Conservation (phyloP, 2,113 vertebrate species). For the Ictidomys tridecemlineatus region DNA sequence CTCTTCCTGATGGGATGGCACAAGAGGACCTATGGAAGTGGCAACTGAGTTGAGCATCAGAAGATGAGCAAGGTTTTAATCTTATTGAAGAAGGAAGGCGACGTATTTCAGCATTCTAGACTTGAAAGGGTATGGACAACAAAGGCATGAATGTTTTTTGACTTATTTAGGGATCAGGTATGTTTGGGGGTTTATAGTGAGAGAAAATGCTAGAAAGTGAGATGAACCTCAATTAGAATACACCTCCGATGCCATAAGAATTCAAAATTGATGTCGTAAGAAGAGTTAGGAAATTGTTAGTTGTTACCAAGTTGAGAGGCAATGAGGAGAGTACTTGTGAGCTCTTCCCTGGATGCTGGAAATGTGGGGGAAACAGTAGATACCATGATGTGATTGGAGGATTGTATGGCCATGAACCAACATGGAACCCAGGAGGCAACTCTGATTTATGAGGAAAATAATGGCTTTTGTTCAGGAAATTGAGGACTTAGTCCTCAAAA, state of each 20-base stretch:
- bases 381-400: background rate
- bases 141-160: background rate
- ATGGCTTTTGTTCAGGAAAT: slow-evolving; percentile 36
- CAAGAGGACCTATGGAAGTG: background rate
- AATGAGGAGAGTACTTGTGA: background rate
- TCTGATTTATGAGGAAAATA: slow-evolving; percentile 51
- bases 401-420: background rate
- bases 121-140: background rate
- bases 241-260: background rate
- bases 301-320: background rate
- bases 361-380: background rate
- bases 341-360: background rate
- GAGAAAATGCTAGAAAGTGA: background rate
- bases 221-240: background rate
- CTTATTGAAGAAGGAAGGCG: background rate
- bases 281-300: background rate
- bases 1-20: background rate
- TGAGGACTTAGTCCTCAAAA: slow-evolving; percentile 11
- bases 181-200: background rate
- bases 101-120: background rate
- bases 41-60: background rate
- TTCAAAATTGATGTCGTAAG: background rate
- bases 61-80: background rate
- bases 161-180: background rate
- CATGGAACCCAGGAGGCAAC: background rate